A percentile compares a stretch with the other conserved stretches of the same genome.
phyloP scores from a whole-genome alignment of 1,140 invertebrate genomes.

The Zophobas atratus region DNA sequence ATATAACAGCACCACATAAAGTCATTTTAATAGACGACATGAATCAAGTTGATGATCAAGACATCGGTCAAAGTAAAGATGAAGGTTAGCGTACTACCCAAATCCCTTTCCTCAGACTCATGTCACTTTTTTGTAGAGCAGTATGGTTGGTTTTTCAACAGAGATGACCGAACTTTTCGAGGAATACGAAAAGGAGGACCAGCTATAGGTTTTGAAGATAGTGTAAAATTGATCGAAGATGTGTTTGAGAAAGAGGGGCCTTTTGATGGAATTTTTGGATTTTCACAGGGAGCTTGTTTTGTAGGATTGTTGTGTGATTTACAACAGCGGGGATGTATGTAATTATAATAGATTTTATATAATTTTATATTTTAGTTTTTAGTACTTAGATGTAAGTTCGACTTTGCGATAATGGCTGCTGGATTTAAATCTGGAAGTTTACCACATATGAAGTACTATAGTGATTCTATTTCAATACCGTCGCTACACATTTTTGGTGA shows the following conservation, averaged over 20 bases:
- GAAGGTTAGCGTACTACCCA: conserved; percentile 53
- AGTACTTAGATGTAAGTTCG: conserved; percentile 74
- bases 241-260: conserved; percentile 82
- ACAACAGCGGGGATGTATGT: conserved; percentile 76
- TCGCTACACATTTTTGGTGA: conserved; percentile 88
- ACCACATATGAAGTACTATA: conserved; percentile 82
- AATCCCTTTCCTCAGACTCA: not conserved
- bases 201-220: conserved; percentile 87
- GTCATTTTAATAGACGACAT: conserved; percentile 73
- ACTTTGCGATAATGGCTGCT: conserved; percentile 88
- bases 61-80: conserved; percentile 62
- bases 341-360: not conserved
- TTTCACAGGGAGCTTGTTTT: conserved; percentile 90
- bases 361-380: conserved; percentile 48
- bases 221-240: conserved; percentile 78
- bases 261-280: conserved; percentile 91
- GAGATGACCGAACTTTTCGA: conserved; percentile 83
- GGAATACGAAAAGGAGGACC: conserved; percentile 83
- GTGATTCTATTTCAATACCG: conserved; percentile 79
- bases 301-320: conserved; percentile 85
- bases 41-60: conserved; percentile 68
- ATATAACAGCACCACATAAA: conserved; percentile 83
- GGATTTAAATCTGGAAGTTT: conserved; percentile 87
- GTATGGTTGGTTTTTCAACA: conserved; percentile 94
- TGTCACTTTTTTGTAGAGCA: conserved; percentile 62